These are phyloP conservation scores for Apis dorsata DNA, from an alignment of 1,140 invertebrate species.

Conservation along the genomic window DNA sequence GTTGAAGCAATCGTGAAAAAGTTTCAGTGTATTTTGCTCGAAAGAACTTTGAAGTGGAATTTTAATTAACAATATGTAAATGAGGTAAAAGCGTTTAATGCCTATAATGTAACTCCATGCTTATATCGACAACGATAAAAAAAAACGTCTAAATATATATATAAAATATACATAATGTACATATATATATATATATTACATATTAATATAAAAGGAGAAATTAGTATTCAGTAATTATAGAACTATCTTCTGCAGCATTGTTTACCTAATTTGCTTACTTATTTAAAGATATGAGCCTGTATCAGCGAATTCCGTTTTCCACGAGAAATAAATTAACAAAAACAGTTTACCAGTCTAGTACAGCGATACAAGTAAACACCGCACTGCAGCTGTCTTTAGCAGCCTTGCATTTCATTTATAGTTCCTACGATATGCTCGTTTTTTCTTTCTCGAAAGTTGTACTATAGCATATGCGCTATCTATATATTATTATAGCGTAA, in stretches of 20 bases:
- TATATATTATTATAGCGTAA: not conserved
- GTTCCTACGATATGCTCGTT: slow-evolving; percentile 46
- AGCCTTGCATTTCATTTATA: slow-evolving; percentile 56
- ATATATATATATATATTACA: too few species aligned
- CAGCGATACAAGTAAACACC: slow-evolving; percentile 40
- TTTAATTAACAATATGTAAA: not conserved
- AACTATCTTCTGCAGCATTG: not conserved
- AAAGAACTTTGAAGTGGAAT: too few species aligned
- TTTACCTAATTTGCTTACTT: not conserved
- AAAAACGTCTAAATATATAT: too few species aligned
- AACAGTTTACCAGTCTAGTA: slow-evolving; percentile 19
- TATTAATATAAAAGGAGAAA: too few species aligned
- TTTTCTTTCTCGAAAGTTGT: slow-evolving; percentile 45
- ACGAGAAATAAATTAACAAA: slow-evolving; percentile 10
- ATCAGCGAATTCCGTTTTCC: slow-evolving; percentile 2
- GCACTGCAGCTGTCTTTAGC: slow-evolving; percentile 50
- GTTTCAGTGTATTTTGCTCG: too few species aligned
- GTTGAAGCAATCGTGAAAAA: too few species aligned
- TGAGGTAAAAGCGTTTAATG: not conserved
- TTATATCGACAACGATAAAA: too few species aligned
- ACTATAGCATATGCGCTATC: slow-evolving; percentile 19
- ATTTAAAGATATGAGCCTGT: not conserved
- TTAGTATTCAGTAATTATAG: not conserved
- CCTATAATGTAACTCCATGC: too few species aligned
- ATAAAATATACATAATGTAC: too few species aligned